Evolutionary conservation across 1,140 invertebrate genomes (phyloP).

Genomic region (Drosophila santomea): DNA sequence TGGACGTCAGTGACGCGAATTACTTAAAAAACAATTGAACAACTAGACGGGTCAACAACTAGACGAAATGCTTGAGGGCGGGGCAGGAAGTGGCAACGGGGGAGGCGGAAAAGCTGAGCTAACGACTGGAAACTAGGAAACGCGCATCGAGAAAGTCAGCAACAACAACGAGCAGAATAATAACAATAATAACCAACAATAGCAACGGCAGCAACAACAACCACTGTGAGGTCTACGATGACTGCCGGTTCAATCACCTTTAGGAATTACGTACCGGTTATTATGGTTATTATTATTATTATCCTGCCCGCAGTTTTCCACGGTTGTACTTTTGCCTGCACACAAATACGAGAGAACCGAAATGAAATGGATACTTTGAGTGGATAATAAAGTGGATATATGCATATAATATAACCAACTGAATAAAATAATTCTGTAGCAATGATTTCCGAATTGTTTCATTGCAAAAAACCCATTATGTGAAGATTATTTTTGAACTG

Average conservation of each 20-base stretch:
- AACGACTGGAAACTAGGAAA: constrained; percentile 24
- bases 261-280: constrained; percentile 54
- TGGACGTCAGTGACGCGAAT: constrained; percentile 30
- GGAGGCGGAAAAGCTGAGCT: not conserved
- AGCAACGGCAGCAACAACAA: constrained; percentile 10
- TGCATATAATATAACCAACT: no score
- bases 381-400: not conserved
- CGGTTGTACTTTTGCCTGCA: not conserved
- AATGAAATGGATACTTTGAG: not conserved
- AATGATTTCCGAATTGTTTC: not conserved
- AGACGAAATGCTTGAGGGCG: constrained; percentile 7
- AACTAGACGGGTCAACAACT: constrained; percentile 12
- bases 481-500: constrained; percentile 4
- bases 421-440: no score
- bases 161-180: constrained; percentile 12
- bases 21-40: constrained; percentile 44
- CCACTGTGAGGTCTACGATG: constrained; percentile 23
- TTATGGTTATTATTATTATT: constrained; percentile 57
- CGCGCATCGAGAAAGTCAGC: constrained; percentile 5
- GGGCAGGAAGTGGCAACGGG: constrained; percentile 6
- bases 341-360: not conserved
- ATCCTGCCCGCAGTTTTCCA: constrained; percentile 6
- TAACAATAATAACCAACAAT: constrained; percentile 13
- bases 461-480: not conserved
- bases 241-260: constrained; percentile 55